phyloP scores from a whole-genome alignment of 2,113 vertebrate species.

The Chamaea fasciata region DNA sequence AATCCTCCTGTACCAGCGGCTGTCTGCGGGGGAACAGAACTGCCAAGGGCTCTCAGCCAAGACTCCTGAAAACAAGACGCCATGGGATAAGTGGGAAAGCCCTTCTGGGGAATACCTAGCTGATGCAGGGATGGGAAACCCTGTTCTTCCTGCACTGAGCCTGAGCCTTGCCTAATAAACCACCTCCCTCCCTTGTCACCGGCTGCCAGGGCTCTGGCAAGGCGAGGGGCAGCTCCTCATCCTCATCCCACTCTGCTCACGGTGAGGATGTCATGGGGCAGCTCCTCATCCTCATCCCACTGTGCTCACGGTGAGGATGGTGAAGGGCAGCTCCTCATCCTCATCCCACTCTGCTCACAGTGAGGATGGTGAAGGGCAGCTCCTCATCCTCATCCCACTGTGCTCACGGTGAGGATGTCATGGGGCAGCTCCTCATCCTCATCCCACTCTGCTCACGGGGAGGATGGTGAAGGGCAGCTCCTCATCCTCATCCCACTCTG shows the following conservation, averaged over 20 bases:
- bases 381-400: neutral
- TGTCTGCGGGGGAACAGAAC: neutral
- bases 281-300: too few relatives aligned
- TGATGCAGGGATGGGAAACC: neutral
- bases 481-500: too few relatives aligned
- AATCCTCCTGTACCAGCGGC: neutral
- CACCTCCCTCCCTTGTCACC: accelerated
- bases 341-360: too few relatives aligned
- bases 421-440: neutral
- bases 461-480: neutral
- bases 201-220: too few relatives aligned
- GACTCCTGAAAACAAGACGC: neutral
- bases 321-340: neutral
- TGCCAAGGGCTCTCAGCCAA: neutral
- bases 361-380: neutral
- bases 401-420: accelerated
- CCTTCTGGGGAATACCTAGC: neutral
- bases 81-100: neutral
- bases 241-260: neutral
- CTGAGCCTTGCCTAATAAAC: neutral
- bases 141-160: neutral
- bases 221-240: neutral
- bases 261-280: neutral
- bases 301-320: too few relatives aligned
- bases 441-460: neutral